Evolutionary conservation across 2,113 vertebrate species (phyloP), one percentile per base, ranked within the genome.

Genomic region (Nyctereutes procyonoides): DNA sequence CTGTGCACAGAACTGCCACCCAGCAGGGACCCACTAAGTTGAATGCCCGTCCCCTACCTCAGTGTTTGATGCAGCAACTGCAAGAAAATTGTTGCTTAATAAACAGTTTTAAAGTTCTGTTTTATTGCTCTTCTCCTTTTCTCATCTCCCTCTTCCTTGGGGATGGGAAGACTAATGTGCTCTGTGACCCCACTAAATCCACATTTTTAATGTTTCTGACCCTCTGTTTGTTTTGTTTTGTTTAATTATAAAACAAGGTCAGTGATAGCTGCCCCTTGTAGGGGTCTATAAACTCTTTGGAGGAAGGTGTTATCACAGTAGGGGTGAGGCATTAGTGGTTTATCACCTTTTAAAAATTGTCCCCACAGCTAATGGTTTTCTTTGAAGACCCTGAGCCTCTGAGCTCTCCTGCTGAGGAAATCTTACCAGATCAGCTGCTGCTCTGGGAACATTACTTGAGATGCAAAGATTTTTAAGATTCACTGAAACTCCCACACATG

Each of bases 371-470:
- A 92, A 98, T 96, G 93, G 93, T 88, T 91, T 91, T 87, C 95
- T 98, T 96, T 97, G 97, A 96, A 97, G 88, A 71, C 79, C 10
- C 43, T 0, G 8, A 84, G 94, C 90, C 86, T 94, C 89, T 76
- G 93, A 92, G 85, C 65, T 93, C 60, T 92, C 83, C 43, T 76
- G 81, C 71, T 13, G 55, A 62, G 55, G 71, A 87, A 71, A 89
- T 86, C 93, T 97, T 95, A 96, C 92, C 88, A 96, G 80, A 93
- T 55, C 95, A 97, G 97, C 95, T 96, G 95, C 93, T 95, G 94
- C 82, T 92, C 79, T 51, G 79, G 88, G 82, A 96, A 79, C 48
- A 28, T 82, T 63, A 82, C 55, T 89, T 73, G 38, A 51, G 88
- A 95, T 95, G 48, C 93, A 60, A 43, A 96, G 58, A 48, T 79